Conservation (phyloP, 2,113 vertebrate species). For the Chaetorhynchus papuensis region DNA sequence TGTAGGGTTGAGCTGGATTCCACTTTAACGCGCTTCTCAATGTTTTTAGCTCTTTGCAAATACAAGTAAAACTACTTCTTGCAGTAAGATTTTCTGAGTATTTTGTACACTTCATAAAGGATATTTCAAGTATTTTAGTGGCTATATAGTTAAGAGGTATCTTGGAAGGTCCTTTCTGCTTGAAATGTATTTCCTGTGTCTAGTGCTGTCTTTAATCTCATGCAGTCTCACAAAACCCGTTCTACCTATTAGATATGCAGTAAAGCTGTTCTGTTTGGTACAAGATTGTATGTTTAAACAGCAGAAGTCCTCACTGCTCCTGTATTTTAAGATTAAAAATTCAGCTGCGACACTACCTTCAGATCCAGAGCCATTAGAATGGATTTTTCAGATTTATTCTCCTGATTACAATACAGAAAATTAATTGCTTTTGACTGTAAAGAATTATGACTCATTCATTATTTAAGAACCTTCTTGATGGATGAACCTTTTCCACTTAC, state of each 20-base stretch:
- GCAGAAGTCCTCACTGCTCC: neutral
- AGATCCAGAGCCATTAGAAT: conserved; percentile 10
- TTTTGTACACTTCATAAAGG: neutral
- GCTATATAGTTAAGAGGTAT: neutral
- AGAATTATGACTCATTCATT: conserved; percentile 42
- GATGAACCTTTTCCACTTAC: neutral
- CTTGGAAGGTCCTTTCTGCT: conserved; percentile 3
- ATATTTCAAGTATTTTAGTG: neutral
- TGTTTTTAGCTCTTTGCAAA: neutral
- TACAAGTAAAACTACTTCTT: neutral
- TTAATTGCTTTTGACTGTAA: conserved; percentile 55
- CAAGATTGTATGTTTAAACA: conserved; percentile 27
- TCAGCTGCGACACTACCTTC: neutral
- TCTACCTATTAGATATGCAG: conserved; percentile 49
- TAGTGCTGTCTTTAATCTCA: conserved; percentile 25
- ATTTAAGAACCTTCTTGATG: conserved; percentile 47
- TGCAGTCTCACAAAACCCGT: neutral
- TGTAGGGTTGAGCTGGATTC: neutral
- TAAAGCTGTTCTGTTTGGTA: conserved; percentile 41
- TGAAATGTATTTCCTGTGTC: conserved; percentile 23
- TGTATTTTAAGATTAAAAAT: conserved; percentile 45
- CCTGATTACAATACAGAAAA: conserved; percentile 51
- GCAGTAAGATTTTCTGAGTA: neutral
- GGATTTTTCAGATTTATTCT: conserved; percentile 50
- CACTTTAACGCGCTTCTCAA: neutral